Evolutionary conservation across 2,113 vertebrate genomes (phyloP).

Genomic region (Stomatorhinus ivindoensis): DNA sequence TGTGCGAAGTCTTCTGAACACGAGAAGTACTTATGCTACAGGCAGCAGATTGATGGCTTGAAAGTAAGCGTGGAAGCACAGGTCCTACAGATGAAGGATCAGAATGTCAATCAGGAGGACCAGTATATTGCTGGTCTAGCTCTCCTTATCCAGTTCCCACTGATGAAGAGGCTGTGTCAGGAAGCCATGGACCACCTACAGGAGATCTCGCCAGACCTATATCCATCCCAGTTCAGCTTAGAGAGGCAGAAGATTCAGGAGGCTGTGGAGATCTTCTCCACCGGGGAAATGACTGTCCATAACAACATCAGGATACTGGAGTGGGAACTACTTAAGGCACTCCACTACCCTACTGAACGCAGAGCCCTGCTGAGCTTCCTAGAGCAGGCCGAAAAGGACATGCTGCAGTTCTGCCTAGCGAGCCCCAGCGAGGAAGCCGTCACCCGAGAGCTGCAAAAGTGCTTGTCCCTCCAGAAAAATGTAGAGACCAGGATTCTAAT

Average conservation of each 20-base stretch:
- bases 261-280: conserved; percentile 45
- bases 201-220: conserved; percentile 53
- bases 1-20: conserved; percentile 49
- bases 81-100: conserved; percentile 45
- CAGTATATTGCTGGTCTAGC: conserved; percentile 53
- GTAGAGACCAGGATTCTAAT: conserved; percentile 55
- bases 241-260: conserved; percentile 60
- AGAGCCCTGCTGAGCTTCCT: conserved; percentile 52
- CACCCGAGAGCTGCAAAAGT: conserved; percentile 54
- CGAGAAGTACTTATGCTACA: conserved; percentile 53
- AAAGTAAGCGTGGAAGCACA: conserved; percentile 54
- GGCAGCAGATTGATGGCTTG: conserved; percentile 58
- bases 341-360: conserved; percentile 52
- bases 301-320: conserved; percentile 55
- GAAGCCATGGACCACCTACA: conserved; percentile 56
- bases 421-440: conserved; percentile 51
- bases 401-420: conserved; percentile 51
- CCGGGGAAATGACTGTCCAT: conserved; percentile 46
- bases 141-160: conserved; percentile 58
- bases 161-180: conserved; percentile 51
- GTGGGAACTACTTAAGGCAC: conserved; percentile 39
- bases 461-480: conserved; percentile 57
- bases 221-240: conserved; percentile 53
- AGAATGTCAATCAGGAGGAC: conserved; percentile 35
- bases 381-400: conserved; percentile 46